phyloP scores from a whole-genome alignment of 2,113 vertebrate species.

The Oostethus manadensis region DNA sequence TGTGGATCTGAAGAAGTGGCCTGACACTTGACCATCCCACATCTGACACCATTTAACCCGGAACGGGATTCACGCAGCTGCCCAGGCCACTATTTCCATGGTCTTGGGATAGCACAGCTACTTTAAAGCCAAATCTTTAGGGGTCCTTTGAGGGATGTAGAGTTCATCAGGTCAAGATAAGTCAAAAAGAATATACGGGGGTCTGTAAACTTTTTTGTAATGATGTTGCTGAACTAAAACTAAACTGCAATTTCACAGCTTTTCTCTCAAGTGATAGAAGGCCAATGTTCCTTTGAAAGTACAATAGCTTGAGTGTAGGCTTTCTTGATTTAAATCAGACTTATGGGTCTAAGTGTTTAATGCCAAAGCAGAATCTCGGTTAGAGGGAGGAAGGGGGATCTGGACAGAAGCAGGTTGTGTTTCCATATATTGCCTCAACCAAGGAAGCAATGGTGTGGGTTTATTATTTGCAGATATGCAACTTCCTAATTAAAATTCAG shows the following conservation, averaged over 20 bases:
- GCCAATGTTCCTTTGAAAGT: slow-evolving; percentile 2
- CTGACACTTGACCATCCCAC: too few species aligned
- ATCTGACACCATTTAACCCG: too few species aligned
- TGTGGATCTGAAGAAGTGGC: too few species aligned
- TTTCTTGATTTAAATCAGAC: slow-evolving; percentile 17
- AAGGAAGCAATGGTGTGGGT: neutral
- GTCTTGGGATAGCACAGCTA: slow-evolving; percentile 50
- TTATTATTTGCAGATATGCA: neutral
- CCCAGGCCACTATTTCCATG: slow-evolving; percentile 42
- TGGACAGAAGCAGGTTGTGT: slow-evolving; percentile 28
- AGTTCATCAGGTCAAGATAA: too few species aligned
- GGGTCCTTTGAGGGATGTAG: slow-evolving; percentile 8
- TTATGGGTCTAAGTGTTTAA: slow-evolving; percentile 24
- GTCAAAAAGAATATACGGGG: neutral
- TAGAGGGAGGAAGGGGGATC: slow-evolving; percentile 19
- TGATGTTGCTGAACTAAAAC: slow-evolving; percentile 23
- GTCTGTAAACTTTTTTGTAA: slow-evolving; percentile 10
- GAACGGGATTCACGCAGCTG: slow-evolving; percentile 33
- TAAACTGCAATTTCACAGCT: slow-evolving; percentile 2
- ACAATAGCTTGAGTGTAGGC: neutral
- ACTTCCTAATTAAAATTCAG: too few species aligned
- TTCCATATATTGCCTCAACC: slow-evolving; percentile 1
- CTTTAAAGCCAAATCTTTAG: slow-evolving; percentile 40
- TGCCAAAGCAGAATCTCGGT: slow-evolving; percentile 30
- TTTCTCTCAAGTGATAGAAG: neutral